These are phyloP conservation scores for Rosalia funebris DNA, from an alignment of 2,888 invertebrate genomes.

Conservation along the genomic window DNA sequence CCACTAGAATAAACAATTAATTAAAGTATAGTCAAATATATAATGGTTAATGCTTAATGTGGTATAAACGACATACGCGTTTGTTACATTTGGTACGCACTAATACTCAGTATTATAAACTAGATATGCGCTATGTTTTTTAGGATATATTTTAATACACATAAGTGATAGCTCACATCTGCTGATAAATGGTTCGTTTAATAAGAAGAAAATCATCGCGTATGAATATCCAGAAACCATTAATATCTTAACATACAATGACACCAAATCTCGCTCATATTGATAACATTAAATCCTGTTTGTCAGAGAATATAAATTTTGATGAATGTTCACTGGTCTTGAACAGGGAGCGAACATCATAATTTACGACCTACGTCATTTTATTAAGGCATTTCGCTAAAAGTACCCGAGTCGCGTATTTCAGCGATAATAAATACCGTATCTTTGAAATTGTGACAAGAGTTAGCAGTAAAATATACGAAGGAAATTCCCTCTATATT, in stretches of 20 bases:
- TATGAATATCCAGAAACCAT: conserved; percentile 17
- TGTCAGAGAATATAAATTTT: conserved; percentile 41
- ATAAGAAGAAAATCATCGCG: conserved; percentile 9
- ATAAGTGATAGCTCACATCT: no score
- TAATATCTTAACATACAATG: conserved; percentile 32
- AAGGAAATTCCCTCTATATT: conserved; percentile 10
- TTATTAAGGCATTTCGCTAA: conserved; percentile 33
- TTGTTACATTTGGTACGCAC: no score
- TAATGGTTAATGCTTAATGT: no score
- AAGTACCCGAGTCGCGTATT: conserved; percentile 19
- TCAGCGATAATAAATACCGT: conserved; percentile 29
- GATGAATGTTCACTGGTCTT: conserved; percentile 39
- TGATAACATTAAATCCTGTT: conserved; percentile 40
- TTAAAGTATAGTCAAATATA: no score
- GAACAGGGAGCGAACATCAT: conserved; percentile 37
- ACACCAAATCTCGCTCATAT: conserved; percentile 34
- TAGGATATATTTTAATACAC: no score
- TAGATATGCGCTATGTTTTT: no score
- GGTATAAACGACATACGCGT: no score
- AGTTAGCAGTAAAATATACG: conserved; percentile 22
- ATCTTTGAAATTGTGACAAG: conserved; percentile 27
- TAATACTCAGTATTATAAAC: no score
- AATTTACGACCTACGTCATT: conserved; percentile 40
- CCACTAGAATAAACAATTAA: no score
- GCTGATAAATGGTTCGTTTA: conserved; percentile 11